A percentile compares a stretch with the other conserved stretches of the same genome.
Conservation (phyloP, 1,140 invertebrate genomes). For the Pachypeltis micranthus region DNA sequence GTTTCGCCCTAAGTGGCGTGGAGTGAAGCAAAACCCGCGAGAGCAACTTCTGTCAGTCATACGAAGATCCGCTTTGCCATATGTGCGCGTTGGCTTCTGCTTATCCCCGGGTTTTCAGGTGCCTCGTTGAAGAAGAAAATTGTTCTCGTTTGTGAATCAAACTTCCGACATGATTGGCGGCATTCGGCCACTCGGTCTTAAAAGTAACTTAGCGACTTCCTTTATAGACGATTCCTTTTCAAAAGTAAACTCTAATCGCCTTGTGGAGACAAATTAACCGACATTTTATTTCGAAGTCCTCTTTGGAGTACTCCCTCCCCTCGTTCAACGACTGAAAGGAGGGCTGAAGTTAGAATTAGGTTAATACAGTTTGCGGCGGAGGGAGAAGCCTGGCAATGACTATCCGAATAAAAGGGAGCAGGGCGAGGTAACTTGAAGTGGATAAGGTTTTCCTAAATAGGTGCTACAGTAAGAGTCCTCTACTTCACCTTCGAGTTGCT, state of each 20-base stretch:
- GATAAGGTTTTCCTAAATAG: slow-evolving; percentile 9
- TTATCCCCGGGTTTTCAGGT: too few species aligned
- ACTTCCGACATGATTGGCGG: too few species aligned
- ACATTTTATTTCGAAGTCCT: neutral
- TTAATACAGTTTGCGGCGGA: slow-evolving; percentile 5
- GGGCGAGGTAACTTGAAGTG: neutral
- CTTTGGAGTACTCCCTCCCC: neutral
- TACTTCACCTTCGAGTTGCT: neutral
- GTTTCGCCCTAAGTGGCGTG: too few species aligned
- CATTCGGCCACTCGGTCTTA: too few species aligned
- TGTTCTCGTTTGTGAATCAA: too few species aligned
- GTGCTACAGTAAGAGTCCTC: neutral
- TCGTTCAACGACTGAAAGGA: neutral
- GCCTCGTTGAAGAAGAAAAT: too few species aligned
- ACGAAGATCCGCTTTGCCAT: too few species aligned
- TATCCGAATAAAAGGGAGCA: slow-evolving; percentile 4
- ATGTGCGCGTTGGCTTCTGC: too few species aligned
- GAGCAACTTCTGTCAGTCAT: too few species aligned
- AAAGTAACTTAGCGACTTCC: too few species aligned
- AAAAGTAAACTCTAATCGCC: neutral
- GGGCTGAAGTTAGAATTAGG: slow-evolving; percentile 1
- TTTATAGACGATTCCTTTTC: too few species aligned
- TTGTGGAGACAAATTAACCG: slow-evolving; percentile 6
- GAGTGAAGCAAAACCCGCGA: too few species aligned
- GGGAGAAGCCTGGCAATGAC: slow-evolving; percentile 1